Evolutionary conservation across 1,140 invertebrate species (phyloP), one percentile per base, ranked within the genome.

Genomic region (Pseudobourletiella spinata): DNA sequence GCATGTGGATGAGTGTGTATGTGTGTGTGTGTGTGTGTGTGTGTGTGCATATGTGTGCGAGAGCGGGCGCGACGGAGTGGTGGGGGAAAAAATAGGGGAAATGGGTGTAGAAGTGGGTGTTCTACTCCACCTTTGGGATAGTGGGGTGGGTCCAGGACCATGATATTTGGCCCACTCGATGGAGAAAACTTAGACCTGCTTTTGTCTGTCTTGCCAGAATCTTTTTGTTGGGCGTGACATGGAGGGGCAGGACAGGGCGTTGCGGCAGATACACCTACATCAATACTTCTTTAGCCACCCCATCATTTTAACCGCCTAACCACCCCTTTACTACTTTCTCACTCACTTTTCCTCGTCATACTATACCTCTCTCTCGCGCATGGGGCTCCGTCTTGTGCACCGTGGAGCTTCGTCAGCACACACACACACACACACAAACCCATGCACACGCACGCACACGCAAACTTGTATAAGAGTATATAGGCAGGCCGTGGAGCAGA

Each of bases 61-160:
- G n/a, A n/a, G n/a, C n/a, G n/a, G n/a, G n/a, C n/a, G n/a, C n/a
- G n/a, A n/a, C n/a, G n/a, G n/a, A n/a, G n/a, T n/a, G 43, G n/a
- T 8, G 18, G 43, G 24, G 48, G 3, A 26, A n/a, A 26, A 64
- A 60, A 67, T 59, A 57, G 55, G 65, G 65, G 65, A 67, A 67
- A 64, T 68, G 67, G 67, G 67, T 61, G 63, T 63, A 44, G 15
- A 42, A 57, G 61, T 68, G 63, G 63, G 63, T 61, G 57, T 65
- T 63, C 57, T 54, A 61, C 63, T 65, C 67, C 67, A 61, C 63
- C 67, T 62, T 64, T 65, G 57, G 64, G 67, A 68, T 68, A 63
- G 67, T 65, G 46, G 63, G 67, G 64, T 57, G 60, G 67, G 64
- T 63, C 63, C 60, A 59, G 59, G 59, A 64, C 59, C 58, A 64